These are phyloP conservation scores for Scatophagus argus DNA, from an alignment of 2,113 vertebrate species.

Conservation along the genomic window DNA sequence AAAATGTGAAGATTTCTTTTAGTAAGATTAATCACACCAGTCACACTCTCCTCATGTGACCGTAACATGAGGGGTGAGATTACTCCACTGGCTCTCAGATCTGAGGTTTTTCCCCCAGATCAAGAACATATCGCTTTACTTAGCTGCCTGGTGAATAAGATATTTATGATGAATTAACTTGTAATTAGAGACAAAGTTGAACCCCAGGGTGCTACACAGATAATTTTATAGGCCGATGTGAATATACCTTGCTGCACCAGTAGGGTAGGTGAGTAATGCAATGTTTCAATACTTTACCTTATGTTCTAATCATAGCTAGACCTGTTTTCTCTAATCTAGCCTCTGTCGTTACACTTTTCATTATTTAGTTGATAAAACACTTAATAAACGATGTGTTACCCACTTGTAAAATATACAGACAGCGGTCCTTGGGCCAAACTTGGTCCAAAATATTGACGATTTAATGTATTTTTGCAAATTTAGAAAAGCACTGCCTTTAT, in stretches of 20 bases:
- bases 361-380: neutral
- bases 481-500: neutral
- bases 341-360: no score
- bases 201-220: neutral
- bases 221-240: neutral
- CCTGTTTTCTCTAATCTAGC: neutral
- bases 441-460: neutral
- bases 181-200: conserved; percentile 5
- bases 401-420: neutral
- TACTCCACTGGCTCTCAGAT: conserved; percentile 15
- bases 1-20: conserved; percentile 11
- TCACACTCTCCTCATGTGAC: conserved; percentile 76
- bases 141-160: neutral
- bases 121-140: neutral
- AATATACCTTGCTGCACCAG: neutral
- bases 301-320: neutral
- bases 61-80: conserved; percentile 57
- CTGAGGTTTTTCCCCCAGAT: neutral
- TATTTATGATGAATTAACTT: conserved; percentile 9
- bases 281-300: neutral
- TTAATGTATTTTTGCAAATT: neutral
- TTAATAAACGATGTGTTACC: neutral
- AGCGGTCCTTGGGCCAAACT: neutral
- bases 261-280: conserved; percentile 1
- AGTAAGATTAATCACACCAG: conserved; percentile 34